phyloP scores from a whole-genome alignment of 2,888 invertebrate genomes.

The Rhagium mordax region DNA sequence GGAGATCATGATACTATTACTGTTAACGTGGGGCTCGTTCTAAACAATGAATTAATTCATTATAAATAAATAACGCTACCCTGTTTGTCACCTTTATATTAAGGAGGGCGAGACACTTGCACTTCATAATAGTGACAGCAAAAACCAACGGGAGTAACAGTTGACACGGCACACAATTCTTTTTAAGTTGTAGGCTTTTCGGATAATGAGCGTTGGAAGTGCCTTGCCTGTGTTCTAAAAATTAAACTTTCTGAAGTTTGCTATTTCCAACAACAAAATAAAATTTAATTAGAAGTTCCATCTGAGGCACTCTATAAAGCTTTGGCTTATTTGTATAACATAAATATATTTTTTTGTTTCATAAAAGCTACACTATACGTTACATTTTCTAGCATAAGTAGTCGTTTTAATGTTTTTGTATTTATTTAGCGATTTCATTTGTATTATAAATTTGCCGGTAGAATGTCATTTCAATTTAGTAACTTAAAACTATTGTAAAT shows the following conservation, averaged over 20 bases:
- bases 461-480: conserved; percentile 6
- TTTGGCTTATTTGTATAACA: neutral
- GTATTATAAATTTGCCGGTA: conserved; percentile 18
- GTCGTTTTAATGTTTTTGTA: conserved; percentile 21
- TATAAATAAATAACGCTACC: too few relatives aligned
- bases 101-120: too few relatives aligned
- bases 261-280: neutral
- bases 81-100: too few relatives aligned
- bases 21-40: too few relatives aligned
- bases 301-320: neutral
- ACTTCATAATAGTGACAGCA: too few relatives aligned
- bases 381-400: conserved; percentile 32
- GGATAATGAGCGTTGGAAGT: too few relatives aligned
- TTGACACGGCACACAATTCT: too few relatives aligned
- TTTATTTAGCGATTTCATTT: conserved; percentile 8
- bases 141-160: too few relatives aligned
- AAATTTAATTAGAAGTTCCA: neutral
- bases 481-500: conserved; percentile 19
- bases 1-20: too few relatives aligned
- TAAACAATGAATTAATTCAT: too few relatives aligned
- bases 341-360: neutral
- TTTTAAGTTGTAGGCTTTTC: too few relatives aligned
- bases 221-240: neutral
- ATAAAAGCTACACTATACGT: neutral
- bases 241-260: neutral